Evolutionary conservation across 2,888 invertebrate species (phyloP), one percentile per base, ranked within the genome.

Genomic region (Rhingia campestris): DNA sequence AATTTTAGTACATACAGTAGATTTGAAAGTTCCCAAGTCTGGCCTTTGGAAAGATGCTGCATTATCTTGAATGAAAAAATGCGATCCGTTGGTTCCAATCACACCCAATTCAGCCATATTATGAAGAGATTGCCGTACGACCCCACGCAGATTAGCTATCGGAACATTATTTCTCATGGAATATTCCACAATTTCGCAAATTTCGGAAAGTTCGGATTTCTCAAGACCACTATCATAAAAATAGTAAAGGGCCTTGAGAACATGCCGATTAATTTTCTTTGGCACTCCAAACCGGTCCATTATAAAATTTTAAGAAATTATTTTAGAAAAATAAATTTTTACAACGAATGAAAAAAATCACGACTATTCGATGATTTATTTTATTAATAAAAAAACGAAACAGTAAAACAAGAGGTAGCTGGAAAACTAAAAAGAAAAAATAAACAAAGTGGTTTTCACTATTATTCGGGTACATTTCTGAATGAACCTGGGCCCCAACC

Each of bases 191-290:
- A 66, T 63, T 6, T 74, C 51, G 30, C 41, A 32, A 33, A 59
- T 51, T 0, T 39, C 51, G 1, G 2, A 12, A 30, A 41, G 7
- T 3, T 30, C 12, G 2, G 59, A 41, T 2, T 32, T 59, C 6
- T 64, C 12, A 2, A 64, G 4, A n/a, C 86, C 64, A 0, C 53
- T 67, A 2, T 49, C 37, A 30, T 79, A 69, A 10, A 89, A 54
- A 10, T 58, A 58, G 4, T 70, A 63, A 7, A 89, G 3, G 5
- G 89, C 89, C 59, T 87, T 88, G 1, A 89, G 56, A 6, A 89
- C 89, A 77, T 88, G 88, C 3, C 89, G 87, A 85, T 89, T 89
- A 2, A 89, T 86, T 75, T 88, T 89, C 58, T 87, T 87, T 0
- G 88, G 88, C 3, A 89, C 87, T 22, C 72, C 79, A 56, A 87